Conservation (phyloP, 2,888 invertebrate species). For the Napeogenes sylphis region DNA sequence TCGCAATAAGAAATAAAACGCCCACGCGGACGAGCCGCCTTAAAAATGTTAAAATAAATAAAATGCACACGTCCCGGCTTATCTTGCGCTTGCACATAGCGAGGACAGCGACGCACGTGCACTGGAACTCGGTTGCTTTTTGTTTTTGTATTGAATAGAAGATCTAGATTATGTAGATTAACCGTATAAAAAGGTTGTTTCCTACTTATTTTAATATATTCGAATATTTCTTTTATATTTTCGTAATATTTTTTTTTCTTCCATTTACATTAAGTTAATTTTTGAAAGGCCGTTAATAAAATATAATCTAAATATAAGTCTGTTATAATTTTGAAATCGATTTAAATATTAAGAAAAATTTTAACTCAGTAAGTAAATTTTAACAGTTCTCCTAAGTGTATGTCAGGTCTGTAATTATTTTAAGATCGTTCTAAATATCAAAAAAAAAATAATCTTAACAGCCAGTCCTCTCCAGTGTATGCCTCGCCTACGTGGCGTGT, state of each 20-base stretch:
- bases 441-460: neutral
- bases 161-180: slow-evolving; percentile 27
- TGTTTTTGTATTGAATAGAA: slow-evolving; percentile 18
- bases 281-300: too few species aligned
- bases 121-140: slow-evolving; percentile 35
- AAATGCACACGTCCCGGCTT: slow-evolving; percentile 74
- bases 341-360: too few species aligned
- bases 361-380: too few species aligned
- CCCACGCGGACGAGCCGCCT: slow-evolving; percentile 51
- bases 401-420: too few species aligned
- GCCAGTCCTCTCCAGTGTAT: slow-evolving; percentile 38
- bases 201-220: neutral
- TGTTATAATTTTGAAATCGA: too few species aligned
- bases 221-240: too few species aligned
- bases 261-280: too few species aligned
- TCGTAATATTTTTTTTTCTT: too few species aligned
- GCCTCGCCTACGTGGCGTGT: slow-evolving; percentile 59
- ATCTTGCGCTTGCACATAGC: slow-evolving; percentile 61
- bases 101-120: slow-evolving; percentile 57
- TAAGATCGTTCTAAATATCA: too few species aligned
- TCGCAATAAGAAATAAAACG: slow-evolving; percentile 57
- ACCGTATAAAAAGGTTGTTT: slow-evolving; percentile 4
- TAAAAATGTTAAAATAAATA: slow-evolving; percentile 77
- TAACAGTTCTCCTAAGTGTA: too few species aligned
- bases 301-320: too few species aligned